These are phyloP conservation scores for Zaprionus tsacasi DNA, from an alignment of 1,140 invertebrate genomes.

Conservation along the genomic window DNA sequence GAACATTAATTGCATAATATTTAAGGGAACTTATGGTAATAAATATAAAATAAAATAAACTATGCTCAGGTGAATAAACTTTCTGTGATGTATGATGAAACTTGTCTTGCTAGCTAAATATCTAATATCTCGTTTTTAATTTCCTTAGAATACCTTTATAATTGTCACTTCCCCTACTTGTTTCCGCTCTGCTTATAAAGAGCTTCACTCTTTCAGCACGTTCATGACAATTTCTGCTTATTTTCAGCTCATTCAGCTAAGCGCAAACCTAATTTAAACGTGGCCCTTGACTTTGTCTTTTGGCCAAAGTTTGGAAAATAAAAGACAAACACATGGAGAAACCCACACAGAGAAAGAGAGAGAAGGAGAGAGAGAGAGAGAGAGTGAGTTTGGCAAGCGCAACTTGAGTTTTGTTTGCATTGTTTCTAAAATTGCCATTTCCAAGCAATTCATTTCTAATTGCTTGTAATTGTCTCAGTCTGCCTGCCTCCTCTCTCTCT, in stretches of 20 bases:
- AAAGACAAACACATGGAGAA: neutral
- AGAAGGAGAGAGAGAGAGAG: neutral
- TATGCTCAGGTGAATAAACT: too few species aligned
- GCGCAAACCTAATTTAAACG: conserved; percentile 14
- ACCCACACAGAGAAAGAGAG: neutral
- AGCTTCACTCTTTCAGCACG: neutral
- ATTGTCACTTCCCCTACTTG: neutral
- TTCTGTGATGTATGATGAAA: too few species aligned
- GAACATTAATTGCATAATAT: too few species aligned
- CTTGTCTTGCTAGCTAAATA: too few species aligned
- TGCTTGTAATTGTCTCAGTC: conserved; percentile 76
- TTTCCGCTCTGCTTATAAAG: neutral
- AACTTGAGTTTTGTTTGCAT: conserved; percentile 51
- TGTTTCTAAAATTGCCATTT: conserved; percentile 58
- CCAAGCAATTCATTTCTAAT: conserved; percentile 79
- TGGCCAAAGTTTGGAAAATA: conserved; percentile 12
- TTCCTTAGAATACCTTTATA: neutral
- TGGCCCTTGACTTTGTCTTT: conserved; percentile 22
- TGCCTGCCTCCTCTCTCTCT: conserved; percentile 19
- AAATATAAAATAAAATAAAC: too few species aligned
- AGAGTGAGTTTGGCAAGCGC: conserved; percentile 17
- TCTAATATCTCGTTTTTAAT: neutral
- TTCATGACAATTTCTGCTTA: conserved; percentile 9
- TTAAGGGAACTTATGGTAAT: too few species aligned
- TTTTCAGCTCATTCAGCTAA: conserved; percentile 4